phyloP scores from a whole-genome alignment of 1,140 invertebrate genomes.

The Drosophila triauraria region DNA sequence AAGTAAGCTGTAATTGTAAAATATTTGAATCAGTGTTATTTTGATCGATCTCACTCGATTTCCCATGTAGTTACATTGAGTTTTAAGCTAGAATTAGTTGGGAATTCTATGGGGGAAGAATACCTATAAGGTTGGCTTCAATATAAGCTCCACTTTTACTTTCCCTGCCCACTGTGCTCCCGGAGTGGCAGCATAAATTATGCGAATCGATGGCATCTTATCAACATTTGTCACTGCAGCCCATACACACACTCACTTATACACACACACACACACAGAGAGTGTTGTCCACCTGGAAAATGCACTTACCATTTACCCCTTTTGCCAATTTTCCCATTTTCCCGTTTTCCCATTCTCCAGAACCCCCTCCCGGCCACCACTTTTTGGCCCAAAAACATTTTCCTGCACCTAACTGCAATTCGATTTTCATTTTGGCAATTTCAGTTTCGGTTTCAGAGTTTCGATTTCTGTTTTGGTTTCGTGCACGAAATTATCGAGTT shows the following conservation, averaged over 20 bases:
- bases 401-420: slow-evolving; percentile 22
- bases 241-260: not conserved
- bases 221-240: slow-evolving; percentile 55
- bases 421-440: slow-evolving; percentile 44
- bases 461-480: slow-evolving; percentile 40
- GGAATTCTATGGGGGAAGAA: too few species aligned
- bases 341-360: not conserved
- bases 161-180: slow-evolving; percentile 16
- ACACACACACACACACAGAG: slow-evolving; percentile 4
- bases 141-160: not conserved
- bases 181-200: slow-evolving; percentile 43
- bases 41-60: too few species aligned
- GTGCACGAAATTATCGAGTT: slow-evolving; percentile 41
- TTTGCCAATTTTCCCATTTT: slow-evolving; percentile 18
- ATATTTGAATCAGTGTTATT: too few species aligned
- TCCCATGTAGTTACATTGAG: too few species aligned
- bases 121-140: too few species aligned
- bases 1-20: too few species aligned
- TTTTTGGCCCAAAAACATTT: slow-evolving; percentile 21
- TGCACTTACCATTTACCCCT: slow-evolving; percentile 18
- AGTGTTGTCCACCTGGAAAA: slow-evolving; percentile 19
- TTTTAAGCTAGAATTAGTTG: too few species aligned
- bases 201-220: slow-evolving; percentile 60
- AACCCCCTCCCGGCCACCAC: not conserved
- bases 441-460: slow-evolving; percentile 42